Conservation (phyloP, 2,888 invertebrate genomes). For the Pachydiplax longipennis region DNA sequence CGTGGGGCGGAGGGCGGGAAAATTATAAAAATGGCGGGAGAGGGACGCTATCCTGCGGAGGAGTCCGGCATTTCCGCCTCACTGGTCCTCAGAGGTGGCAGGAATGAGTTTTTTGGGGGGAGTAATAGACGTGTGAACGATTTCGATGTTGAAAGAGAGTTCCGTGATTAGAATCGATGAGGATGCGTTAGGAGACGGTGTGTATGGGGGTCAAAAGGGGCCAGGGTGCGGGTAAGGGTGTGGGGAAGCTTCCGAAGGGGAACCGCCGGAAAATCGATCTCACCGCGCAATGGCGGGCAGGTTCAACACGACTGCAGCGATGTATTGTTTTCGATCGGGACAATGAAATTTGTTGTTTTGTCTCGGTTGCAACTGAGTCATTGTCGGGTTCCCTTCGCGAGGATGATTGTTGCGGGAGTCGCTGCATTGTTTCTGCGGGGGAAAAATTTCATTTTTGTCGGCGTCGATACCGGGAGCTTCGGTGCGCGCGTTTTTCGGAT, state of each 20-base stretch:
- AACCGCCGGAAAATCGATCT: background rate
- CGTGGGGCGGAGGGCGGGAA: background rate
- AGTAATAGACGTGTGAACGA: conserved; percentile 16
- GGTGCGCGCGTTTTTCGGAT: background rate
- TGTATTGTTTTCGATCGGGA: background rate
- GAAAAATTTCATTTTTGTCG: too few species aligned
- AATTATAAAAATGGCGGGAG: background rate
- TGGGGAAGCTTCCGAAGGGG: background rate
- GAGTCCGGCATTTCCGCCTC: background rate
- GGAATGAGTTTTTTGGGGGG: background rate
- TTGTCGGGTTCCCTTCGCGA: background rate
- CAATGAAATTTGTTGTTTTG: background rate
- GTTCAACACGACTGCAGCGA: background rate
- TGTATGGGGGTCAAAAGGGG: background rate
- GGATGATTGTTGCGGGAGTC: background rate
- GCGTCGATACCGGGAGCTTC: background rate
- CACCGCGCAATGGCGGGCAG: background rate
- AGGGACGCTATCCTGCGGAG: background rate
- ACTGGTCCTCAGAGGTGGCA: background rate
- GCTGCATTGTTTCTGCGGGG: background rate
- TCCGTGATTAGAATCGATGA: conserved; percentile 44
- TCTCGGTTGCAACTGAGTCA: background rate
- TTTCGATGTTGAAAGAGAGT: conserved; percentile 37
- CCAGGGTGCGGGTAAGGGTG: background rate
- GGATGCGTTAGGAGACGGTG: background rate